Percentiles rank a stretch among this genome's conserved stretches.
phyloP scores from a whole-genome alignment of 53 echinoderm and acorn worm genomes.

The Arbacia lixula region DNA sequence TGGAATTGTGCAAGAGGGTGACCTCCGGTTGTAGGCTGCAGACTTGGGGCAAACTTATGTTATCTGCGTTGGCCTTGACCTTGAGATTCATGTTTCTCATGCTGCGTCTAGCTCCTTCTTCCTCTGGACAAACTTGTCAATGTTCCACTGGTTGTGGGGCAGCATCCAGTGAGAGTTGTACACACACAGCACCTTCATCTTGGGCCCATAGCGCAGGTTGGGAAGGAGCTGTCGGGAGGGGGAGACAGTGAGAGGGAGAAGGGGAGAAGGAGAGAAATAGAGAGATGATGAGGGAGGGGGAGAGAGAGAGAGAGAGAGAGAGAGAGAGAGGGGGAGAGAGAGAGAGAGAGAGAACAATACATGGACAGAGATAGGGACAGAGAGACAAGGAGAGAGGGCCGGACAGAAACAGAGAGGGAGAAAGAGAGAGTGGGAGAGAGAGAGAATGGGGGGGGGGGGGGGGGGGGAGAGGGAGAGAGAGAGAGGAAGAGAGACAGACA shows the following conservation, averaged over 20 bases:
- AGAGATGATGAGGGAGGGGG: not conserved
- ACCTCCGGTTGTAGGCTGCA: too few species aligned
- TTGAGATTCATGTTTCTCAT: too few species aligned
- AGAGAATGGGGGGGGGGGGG: not conserved
- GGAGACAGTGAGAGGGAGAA: not conserved
- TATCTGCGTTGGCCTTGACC: too few species aligned
- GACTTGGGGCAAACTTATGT: too few species aligned
- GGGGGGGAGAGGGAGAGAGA: not conserved
- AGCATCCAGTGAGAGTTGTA: constrained; percentile 96
- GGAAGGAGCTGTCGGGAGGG: constrained; percentile 67
- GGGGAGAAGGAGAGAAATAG: not conserved
- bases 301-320: not conserved
- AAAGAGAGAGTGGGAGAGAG: not conserved
- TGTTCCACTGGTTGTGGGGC: constrained; percentile 76
- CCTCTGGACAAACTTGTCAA: constrained; percentile 52
- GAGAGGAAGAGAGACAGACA: not conserved
- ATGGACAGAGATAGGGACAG: not conserved
- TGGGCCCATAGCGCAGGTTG: constrained; percentile 86
- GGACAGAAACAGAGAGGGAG: not conserved
- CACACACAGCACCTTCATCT: constrained; percentile 92
- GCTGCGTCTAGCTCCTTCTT: constrained; percentile 6
- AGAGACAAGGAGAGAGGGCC: not conserved
- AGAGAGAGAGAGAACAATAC: not conserved
- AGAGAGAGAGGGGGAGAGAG: not conserved
- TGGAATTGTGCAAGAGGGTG: too few species aligned